Base-by-base conservation (phyloP, 1,140 invertebrate species). In the Sarcophaga peregrina region DNA sequence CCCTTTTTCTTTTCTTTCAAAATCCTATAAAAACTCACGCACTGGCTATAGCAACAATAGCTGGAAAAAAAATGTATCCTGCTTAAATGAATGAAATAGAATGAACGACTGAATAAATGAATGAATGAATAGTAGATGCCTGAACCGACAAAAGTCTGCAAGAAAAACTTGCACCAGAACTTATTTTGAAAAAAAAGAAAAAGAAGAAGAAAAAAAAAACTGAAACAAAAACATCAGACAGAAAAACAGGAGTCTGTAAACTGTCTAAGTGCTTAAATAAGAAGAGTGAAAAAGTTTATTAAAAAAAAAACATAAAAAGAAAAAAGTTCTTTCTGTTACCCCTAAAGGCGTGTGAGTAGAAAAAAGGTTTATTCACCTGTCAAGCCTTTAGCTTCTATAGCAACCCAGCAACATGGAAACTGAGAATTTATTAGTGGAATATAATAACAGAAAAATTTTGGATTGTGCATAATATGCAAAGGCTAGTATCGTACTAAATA, bases 351-450 rank as follows among this genome's bases (percentile, higher is more conserved):
- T 58, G 54, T 58, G 13, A 58, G 54, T 11, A n/a, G 54, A n/a
- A 58, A n/a, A 58, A 58, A 58, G n/a, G 54, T 58, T 58, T 58
- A 58, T 58, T 58, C 54, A 58, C 54, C 54, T 58, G 54, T 13
- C 15, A 58, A 58, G 54, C n/a, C 54, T 58, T 37, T 37, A 37
- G n/a, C 54, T n/a, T n/a, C 54, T 58, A n/a, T 58, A 15, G 54
- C 15, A 11, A 58, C 13, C 15, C 15, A 58, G n/a, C 54, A 15
- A 7, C 13, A 58, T 58, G 54, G 6, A 58, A 58, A n/a, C 25
- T 37, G 25, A 4, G 25, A 37, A 37, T 37, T 37, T 37, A 37
- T 37, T 37, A 37, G 25, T 37, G 25, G 25, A 37, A n/a, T n/a
- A n/a, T n/a, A 37, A 37, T 37, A 37, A 37, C 25, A 37, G 25